Evolutionary conservation across 2,113 vertebrate genomes (phyloP), one percentile per base, ranked within the genome.

Genomic region (Willisornis vidua): DNA sequence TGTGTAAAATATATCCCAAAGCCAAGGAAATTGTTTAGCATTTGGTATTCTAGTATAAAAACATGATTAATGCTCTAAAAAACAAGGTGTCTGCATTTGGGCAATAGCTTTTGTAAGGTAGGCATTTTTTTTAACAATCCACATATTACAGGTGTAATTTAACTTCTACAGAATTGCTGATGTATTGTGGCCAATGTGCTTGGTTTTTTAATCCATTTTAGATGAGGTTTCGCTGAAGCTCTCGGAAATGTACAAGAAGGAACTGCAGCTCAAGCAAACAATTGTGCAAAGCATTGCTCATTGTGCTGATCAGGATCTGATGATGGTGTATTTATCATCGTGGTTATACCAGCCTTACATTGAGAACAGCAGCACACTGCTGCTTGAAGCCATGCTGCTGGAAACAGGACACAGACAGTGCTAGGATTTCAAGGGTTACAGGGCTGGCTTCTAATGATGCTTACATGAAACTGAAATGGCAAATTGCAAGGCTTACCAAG

Each of bases 301-400:
- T 97, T 96, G 96, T 2, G 3, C 59, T 3, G 96, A 97, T 95
- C 95, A 93, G 13, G 97, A 99, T 96, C 98, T 99, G 54, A 72
- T 96, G 95, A 97, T 99, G 97, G 98, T 99, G 65, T 98, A 98
- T 96, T 95, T 99, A 79, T 99, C 99, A 0, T 98, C 98, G 4
- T 99, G 99, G 99, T 96, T 99, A 29, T 98, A 99, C 93, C 99
- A 99, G 97, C 99, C 99, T 12, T 99, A 98, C 48, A 92, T 98
- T 67, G 98, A 98, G 9, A 94, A 97, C 9, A 87, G 89, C 73
- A 97, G 94, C 95, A 97, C 95, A 82, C 96, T 99, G 31, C 97
- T 97, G 0, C 97, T 99, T 9, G 99, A 99, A 94, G 97, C 98
- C 71, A 97, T 99, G 98, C 98, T 99, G 86, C 97, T 99, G 52